Evolutionary conservation across 1,140 invertebrate species (phyloP), one percentile per base, ranked within the genome.

Genomic region (Sitophilus oryzae): DNA sequence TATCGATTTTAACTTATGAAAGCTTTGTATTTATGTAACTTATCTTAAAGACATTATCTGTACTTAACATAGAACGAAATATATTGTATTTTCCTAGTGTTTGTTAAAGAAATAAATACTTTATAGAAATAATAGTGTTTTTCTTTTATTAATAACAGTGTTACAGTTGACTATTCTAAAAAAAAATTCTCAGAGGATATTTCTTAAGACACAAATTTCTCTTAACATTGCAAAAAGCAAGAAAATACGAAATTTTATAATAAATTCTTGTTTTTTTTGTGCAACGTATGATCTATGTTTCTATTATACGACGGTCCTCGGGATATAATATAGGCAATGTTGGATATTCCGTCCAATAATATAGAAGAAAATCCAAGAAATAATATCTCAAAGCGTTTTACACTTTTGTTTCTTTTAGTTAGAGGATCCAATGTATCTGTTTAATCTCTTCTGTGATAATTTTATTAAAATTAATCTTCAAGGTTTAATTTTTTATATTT

Each of bases 361-460:
- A 25, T 59, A 60, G 58, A 55, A 52, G 45, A 58, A 53, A 61
- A 43, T 55, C 38, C 38, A 42, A 49, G 34, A 38, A 16, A 37
- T 16, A 23, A 35, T 6, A 30, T 19, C 16, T 36, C 47, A 15
- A 16, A 23, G 14, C 45, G 15, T 52, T 47, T 37, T 19, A 54
- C 14, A 54, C 44, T 54, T 42, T n/a, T n/a, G n/a, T n/a, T 56
- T 56, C 53, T 56, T 56, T 49, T 48, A 43, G 45, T 57, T 59
- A 52, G 59, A 59, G 38, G 51, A 50, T 41, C 38, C 9, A 59
- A 59, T 47, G 19, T 43, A 51, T 52, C 56, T 65, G 30, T 62
- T 59, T 56, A 45, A 57, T 61, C 57, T 62, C 60, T 67, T 66
- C 66, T 67, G 66, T 67, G 66, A 67, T 67, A 67, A 66, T 58